Conservation (phyloP, 1,140 invertebrate species). For the Zeugodacus cucurbitae region DNA sequence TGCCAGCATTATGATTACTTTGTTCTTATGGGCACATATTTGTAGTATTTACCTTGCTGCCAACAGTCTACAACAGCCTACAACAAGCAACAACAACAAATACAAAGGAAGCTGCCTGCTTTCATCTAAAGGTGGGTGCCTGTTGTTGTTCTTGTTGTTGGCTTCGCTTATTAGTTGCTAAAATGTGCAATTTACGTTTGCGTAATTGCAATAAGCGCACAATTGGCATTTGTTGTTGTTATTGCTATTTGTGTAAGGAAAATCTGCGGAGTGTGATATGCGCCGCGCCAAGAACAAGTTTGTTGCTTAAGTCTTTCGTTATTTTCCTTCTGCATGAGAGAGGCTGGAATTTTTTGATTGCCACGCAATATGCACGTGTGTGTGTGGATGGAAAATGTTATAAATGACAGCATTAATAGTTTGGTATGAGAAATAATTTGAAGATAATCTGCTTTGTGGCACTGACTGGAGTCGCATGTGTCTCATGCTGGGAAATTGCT, state of each 20-base stretch:
- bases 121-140: not conserved
- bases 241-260: not conserved
- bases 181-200: slow-evolving; percentile 44
- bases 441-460: slow-evolving; percentile 6
- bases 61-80: not conserved
- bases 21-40: not conserved
- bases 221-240: not conserved
- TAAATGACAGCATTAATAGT: slow-evolving; percentile 26
- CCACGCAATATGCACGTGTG: not conserved
- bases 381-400: not conserved
- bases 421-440: not conserved
- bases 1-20: not conserved
- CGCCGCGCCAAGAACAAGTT: slow-evolving; percentile 47
- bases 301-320: slow-evolving; percentile 63
- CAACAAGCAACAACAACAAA: not conserved
- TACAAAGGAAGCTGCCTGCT: not conserved
- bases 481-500: not conserved
- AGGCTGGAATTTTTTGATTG: slow-evolving; percentile 21
- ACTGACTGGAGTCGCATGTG: not conserved
- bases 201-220: slow-evolving; percentile 35
- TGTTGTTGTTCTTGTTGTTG: not conserved
- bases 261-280: not conserved
- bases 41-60: not conserved
- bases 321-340: not conserved
- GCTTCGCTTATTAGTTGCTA: slow-evolving; percentile 38